These are phyloP conservation scores for Henricia sp. DNA, from an alignment of 53 echinoderm and acorn worm species.

Conservation along the genomic window DNA sequence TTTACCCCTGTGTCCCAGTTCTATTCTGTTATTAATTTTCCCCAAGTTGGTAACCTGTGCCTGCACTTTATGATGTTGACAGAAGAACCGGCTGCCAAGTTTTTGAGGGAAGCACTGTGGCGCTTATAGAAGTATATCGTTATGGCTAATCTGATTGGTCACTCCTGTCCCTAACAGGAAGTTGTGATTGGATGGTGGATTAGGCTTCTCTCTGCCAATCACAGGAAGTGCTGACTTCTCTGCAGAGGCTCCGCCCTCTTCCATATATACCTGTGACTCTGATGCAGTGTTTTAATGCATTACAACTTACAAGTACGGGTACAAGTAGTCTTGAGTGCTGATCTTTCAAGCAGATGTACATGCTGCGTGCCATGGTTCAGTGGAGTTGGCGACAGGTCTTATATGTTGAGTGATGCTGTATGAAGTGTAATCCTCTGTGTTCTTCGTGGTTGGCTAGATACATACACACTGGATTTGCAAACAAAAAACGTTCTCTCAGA, in stretches of 20 bases:
- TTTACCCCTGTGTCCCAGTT: constrained; percentile 3
- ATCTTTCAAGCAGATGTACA: not conserved
- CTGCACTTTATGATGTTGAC: not conserved
- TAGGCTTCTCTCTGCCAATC: constrained; percentile 44
- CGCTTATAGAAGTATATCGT: constrained; percentile 4
- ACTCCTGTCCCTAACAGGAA: not conserved
- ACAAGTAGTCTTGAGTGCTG: not conserved
- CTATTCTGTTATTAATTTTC: not conserved
- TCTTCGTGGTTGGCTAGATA: not conserved
- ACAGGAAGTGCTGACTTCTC: constrained; percentile 39
- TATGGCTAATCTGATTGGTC: constrained; percentile 31
- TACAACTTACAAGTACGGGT: not conserved
- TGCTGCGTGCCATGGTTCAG: constrained; percentile 22
- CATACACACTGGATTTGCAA: not conserved
- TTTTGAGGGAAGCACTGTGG: not conserved
- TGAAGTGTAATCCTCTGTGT: not conserved
- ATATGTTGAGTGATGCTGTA: not conserved
- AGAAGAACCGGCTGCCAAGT: not conserved
- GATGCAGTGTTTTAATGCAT: not conserved
- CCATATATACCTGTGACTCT: not conserved
- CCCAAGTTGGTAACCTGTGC: not conserved
- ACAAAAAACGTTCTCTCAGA: not conserved
- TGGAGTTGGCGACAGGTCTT: not conserved
- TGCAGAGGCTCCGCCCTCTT: constrained; percentile 24
- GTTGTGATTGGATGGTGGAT: constrained; percentile 43